A percentile compares a stretch with the other conserved stretches of the same genome.
Conservation (phyloP, 2,888 invertebrate species). For the Pollenia griseotomentosa region DNA sequence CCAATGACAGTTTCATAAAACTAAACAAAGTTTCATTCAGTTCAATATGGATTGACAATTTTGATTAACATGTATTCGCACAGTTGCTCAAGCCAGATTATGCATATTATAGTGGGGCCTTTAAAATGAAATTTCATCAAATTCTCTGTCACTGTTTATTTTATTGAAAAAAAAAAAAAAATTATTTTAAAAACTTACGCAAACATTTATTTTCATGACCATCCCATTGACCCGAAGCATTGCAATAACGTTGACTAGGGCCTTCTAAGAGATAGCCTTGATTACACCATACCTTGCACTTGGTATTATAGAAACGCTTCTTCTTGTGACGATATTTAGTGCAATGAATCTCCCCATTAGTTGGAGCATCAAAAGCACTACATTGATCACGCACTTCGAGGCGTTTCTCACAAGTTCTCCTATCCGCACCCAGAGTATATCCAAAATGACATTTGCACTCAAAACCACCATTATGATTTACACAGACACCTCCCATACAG, state of each 20-base stretch:
- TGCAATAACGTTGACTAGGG: conserved; percentile 85
- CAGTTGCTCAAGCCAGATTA: too few species aligned
- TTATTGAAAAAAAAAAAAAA: neutral
- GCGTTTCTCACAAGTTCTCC: conserved; percentile 75
- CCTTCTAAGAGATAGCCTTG: conserved; percentile 86
- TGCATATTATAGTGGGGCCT: too few species aligned
- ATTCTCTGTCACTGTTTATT: neutral
- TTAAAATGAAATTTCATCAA: too few species aligned
- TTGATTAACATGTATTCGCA: too few species aligned
- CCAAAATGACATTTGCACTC: conserved; percentile 85
- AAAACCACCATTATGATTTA: conserved; percentile 85
- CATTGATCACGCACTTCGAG: conserved; percentile 81
- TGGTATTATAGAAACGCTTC: conserved; percentile 82
- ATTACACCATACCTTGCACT: conserved; percentile 82
- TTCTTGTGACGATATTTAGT: conserved; percentile 82
- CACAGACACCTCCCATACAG: conserved; percentile 81
- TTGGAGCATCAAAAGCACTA: conserved; percentile 79
- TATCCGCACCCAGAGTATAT: conserved; percentile 79
- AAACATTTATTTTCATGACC: conserved; percentile 85
- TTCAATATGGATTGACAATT: too few species aligned
- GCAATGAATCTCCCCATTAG: conserved; percentile 82
- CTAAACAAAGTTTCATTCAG: too few species aligned
- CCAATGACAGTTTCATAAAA: too few species aligned
- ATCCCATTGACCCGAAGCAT: conserved; percentile 85
- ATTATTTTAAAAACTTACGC: conserved; percentile 83